These are phyloP conservation scores for Eleutherodactylus coqui DNA, from an alignment of 2,797 vertebrate genomes.

Conservation along the genomic window DNA sequence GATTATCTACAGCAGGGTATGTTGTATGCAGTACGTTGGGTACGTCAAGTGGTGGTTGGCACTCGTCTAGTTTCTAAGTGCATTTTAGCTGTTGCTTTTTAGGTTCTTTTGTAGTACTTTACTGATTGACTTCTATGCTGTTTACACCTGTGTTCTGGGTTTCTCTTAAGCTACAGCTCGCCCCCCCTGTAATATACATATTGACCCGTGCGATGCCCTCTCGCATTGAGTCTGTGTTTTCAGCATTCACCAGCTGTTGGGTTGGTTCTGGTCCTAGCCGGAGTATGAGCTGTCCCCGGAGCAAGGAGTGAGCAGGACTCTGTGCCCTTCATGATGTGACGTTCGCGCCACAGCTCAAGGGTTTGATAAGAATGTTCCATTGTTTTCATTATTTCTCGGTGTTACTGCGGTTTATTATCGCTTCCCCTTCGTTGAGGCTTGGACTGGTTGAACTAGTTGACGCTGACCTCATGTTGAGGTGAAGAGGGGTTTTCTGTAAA, in stretches of 20 bases:
- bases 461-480: neutral
- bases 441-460: neutral
- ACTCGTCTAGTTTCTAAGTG: too few relatives aligned
- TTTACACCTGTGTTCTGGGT: neutral
- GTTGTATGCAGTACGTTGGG: too few relatives aligned
- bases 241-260: neutral
- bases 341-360: neutral
- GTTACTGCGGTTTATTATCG: neutral
- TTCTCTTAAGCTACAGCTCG: neutral
- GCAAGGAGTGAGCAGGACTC: neutral
- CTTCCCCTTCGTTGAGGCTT: neutral
- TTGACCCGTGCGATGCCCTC: neutral
- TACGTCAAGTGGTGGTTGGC: too few relatives aligned
- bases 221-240: neutral
- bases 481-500: neutral
- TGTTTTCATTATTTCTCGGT: neutral
- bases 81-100: too few relatives aligned
- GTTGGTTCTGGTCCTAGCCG: conserved; percentile 13
- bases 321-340: neutral
- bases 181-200: neutral
- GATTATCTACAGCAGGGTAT: too few relatives aligned
- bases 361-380: neutral
- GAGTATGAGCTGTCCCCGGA: neutral
- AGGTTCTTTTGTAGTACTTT: neutral
- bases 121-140: neutral